These are phyloP conservation scores for Phalacrocorax brasilianus DNA, from an alignment of 2,113 vertebrate genomes.

Conservation along the genomic window DNA sequence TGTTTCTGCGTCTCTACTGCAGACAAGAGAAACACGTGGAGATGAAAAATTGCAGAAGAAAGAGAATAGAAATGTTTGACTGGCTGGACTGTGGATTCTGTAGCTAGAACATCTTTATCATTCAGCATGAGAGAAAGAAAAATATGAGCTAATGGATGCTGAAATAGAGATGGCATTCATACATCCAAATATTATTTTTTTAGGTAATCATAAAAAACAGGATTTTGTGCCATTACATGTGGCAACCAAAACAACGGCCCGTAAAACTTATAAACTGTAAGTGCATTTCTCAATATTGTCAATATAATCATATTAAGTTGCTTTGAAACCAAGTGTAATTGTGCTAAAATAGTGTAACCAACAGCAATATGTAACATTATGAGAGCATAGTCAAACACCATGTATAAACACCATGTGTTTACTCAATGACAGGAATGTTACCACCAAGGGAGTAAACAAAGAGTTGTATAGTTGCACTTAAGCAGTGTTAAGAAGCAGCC, in stretches of 20 bases:
- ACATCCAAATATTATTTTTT: not conserved
- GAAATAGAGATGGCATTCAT: not conserved
- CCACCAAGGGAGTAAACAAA: not conserved
- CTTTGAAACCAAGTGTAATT: not conserved
- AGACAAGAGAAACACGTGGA: not conserved
- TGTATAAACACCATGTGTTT: rapidly evolving
- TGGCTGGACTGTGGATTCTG: not conserved
- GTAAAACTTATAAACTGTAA: not conserved
- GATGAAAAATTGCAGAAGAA: not conserved
- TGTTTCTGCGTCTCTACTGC: not conserved
- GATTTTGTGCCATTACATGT: not conserved
- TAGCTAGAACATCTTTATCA: not conserved
- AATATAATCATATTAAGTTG: not conserved
- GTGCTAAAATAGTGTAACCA: not conserved
- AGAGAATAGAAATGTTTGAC: not conserved
- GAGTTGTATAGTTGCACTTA: not conserved
- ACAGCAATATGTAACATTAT: not conserved
- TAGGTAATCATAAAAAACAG: not conserved
- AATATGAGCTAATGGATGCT: not conserved
- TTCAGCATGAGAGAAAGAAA: not conserved
- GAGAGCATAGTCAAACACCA: not conserved
- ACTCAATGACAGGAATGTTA: not conserved
- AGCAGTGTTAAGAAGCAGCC: not conserved
- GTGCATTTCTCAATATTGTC: not conserved
- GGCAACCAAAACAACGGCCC: not conserved